phyloP scores from a whole-genome alignment of 2,888 invertebrate species.

The Anticlea derivata region DNA sequence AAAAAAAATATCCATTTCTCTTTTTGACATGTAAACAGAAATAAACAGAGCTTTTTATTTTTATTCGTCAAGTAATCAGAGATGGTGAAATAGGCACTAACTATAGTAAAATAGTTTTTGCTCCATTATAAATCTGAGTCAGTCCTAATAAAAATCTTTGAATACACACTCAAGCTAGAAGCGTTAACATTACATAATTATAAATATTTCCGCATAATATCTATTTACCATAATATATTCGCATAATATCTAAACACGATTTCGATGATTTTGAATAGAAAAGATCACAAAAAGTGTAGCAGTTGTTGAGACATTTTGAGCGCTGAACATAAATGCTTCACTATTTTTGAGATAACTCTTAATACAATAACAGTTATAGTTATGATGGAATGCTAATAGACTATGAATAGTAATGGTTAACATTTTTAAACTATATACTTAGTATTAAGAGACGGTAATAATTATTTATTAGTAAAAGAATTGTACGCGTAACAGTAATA shows the following conservation, averaged over 20 bases:
- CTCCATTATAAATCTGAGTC: constrained; percentile 15
- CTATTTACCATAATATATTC: constrained; percentile 41
- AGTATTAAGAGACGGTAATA: constrained; percentile 8
- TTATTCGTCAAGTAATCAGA: no score
- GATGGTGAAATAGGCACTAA: no score
- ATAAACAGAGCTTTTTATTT: no score
- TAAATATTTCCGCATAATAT: constrained; percentile 39
- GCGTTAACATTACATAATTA: constrained; percentile 40
- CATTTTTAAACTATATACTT: constrained; percentile 27
- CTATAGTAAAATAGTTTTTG: constrained; percentile 19
- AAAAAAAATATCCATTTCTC: no score
- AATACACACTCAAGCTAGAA: constrained; percentile 48
- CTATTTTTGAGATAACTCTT: constrained; percentile 30
- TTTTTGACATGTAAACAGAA: no score
- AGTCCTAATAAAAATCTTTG: constrained; percentile 28
- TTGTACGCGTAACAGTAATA: neutral
- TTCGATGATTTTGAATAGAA: constrained; percentile 43
- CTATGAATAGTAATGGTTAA: constrained; percentile 36
- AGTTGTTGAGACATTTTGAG: constrained; percentile 48
- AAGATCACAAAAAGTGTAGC: neutral
- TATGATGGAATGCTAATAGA: constrained; percentile 22
- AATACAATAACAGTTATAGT: constrained; percentile 19
- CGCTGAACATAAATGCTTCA: constrained; percentile 36
- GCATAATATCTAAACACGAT: constrained; percentile 37
- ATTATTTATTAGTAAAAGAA: constrained; percentile 5